A percentile compares a stretch with the other conserved stretches of the same genome.
Conservation (phyloP, 1,140 invertebrate species). For the Drosophila pruinosa region DNA sequence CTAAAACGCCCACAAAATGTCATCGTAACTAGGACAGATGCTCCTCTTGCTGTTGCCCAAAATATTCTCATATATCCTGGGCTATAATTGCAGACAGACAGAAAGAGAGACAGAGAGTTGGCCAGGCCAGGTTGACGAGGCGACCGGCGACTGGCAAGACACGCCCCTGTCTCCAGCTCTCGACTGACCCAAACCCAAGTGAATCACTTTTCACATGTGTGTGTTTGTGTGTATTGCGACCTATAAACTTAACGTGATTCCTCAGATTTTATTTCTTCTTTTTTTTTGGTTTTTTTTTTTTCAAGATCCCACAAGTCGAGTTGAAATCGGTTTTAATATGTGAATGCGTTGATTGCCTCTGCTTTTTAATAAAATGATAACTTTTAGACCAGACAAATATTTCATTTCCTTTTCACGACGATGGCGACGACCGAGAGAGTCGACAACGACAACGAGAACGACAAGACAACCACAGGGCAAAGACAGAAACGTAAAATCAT, state of each 20-base stretch:
- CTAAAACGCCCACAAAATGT: conserved; percentile 45
- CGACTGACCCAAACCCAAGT: conserved; percentile 50
- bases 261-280: conserved; percentile 3
- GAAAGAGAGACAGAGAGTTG: conserved; percentile 41
- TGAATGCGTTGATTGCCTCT: conserved; percentile 82
- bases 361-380: conserved; percentile 82
- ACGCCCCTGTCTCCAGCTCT: conserved; percentile 77
- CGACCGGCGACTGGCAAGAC: conserved; percentile 64
- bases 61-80: conserved; percentile 9
- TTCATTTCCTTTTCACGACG: conserved; percentile 74
- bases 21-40: conserved; percentile 25
- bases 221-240: conserved; percentile 36
- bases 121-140: conserved; percentile 45
- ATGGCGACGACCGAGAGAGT: conserved; percentile 35
- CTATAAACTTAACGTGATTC: conserved; percentile 57
- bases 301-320: conserved; percentile 68
- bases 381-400: conserved; percentile 82
- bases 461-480: conserved; percentile 25
- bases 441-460: conserved; percentile 21
- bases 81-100: conserved; percentile 9
- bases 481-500: conserved; percentile 69
- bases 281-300: conserved; percentile 8
- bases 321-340: conserved; percentile 68
- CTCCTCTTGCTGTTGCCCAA: neutral
- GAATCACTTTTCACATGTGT: neutral